Evolutionary conservation across 2,113 vertebrate genomes (phyloP).

Genomic region (Mellivora capensis): DNA sequence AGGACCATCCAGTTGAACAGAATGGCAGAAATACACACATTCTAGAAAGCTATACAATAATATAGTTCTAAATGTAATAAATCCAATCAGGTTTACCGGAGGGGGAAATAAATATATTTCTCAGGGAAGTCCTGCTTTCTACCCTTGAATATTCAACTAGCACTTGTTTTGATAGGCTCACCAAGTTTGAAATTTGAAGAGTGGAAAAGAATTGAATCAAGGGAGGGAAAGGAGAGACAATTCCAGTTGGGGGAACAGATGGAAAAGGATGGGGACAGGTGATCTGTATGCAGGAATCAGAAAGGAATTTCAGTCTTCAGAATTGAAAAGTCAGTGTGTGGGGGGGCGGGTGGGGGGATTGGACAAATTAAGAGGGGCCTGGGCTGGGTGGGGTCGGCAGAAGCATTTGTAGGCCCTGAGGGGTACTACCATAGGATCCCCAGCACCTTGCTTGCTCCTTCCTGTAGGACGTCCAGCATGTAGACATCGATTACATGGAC

Average conservation of each 20-base stretch:
- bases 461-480: conserved; percentile 93
- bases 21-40: neutral
- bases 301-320: neutral
- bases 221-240: neutral
- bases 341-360: fast-evolving
- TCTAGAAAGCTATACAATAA: neutral
- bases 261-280: neutral
- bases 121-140: neutral
- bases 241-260: neutral
- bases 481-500: conserved; percentile 94
- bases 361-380: neutral
- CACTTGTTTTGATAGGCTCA: neutral
- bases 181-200: neutral
- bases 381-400: neutral
- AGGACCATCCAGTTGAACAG: no score
- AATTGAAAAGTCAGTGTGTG: neutral
- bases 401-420: fast-evolving
- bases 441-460: neutral
- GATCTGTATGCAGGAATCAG: neutral
- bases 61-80: neutral
- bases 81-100: neutral
- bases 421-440: neutral
- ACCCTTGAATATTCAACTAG: neutral
- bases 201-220: neutral
- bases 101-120: neutral